These are phyloP conservation scores for Penaeus chinensis DNA, from an alignment of 1,140 invertebrate species.

Conservation along the genomic window DNA sequence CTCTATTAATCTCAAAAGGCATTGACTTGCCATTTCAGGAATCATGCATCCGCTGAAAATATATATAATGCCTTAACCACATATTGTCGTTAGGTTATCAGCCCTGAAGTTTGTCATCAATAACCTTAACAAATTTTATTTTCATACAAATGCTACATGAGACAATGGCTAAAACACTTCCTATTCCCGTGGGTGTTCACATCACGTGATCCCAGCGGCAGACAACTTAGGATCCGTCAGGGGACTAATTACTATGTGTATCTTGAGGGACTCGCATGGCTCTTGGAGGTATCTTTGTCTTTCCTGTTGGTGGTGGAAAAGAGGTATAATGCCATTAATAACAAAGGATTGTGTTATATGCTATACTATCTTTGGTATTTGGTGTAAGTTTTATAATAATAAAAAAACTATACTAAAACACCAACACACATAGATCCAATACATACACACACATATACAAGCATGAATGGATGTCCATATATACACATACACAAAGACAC, in stretches of 20 bases:
- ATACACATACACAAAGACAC: neutral
- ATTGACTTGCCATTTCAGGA: too few relatives aligned
- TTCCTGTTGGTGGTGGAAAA: slow-evolving; percentile 37
- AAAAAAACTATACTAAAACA: too few relatives aligned
- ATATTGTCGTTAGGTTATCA: too few relatives aligned
- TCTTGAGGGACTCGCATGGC: slow-evolving; percentile 62
- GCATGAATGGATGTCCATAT: slow-evolving; percentile 1
- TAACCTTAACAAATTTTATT: neutral
- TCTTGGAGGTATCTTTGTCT: slow-evolving; percentile 56
- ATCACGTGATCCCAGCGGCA: slow-evolving; percentile 58
- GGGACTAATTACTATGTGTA: slow-evolving; percentile 63
- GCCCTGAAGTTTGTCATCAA: too few relatives aligned
- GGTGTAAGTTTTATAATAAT: too few relatives aligned
- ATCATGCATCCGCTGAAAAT: too few relatives aligned
- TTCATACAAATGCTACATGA: neutral
- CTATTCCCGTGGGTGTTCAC: neutral
- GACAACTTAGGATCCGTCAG: slow-evolving; percentile 57
- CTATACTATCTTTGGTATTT: neutral
- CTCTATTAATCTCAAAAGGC: too few relatives aligned
- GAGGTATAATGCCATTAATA: neutral
- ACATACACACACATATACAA: slow-evolving; percentile 1
- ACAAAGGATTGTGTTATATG: neutral
- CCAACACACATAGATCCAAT: too few relatives aligned
- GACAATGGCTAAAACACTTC: slow-evolving; percentile 5
- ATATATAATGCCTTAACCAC: too few relatives aligned